These are phyloP conservation scores for Cygnus olor DNA, from an alignment of 2,797 vertebrate species.

Conservation along the genomic window DNA sequence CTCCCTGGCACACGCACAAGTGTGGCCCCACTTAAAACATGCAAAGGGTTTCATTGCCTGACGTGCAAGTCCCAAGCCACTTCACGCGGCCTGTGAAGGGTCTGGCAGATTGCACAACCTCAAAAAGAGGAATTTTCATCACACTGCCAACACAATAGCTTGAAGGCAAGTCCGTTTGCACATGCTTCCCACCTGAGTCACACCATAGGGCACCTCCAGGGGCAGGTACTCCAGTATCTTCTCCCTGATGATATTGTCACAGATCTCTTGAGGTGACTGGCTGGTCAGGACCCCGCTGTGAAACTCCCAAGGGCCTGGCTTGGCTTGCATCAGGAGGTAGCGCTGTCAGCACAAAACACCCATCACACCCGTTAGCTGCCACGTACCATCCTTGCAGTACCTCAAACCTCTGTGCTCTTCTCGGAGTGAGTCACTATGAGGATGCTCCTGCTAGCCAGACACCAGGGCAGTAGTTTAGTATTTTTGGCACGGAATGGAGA, in stretches of 20 bases:
- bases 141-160: not conserved
- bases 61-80: rapidly evolving
- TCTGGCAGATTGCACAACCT: not conserved
- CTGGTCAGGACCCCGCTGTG: slow-evolving; percentile 92
- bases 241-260: slow-evolving; percentile 87
- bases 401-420: not conserved
- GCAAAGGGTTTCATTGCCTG: not conserved
- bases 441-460: not conserved
- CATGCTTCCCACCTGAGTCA: slow-evolving; percentile 83
- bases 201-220: slow-evolving; percentile 89
- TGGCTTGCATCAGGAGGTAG: slow-evolving; percentile 87
- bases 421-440: not conserved
- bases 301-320: slow-evolving; percentile 89
- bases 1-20: rapidly evolving
- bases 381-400: rapidly evolving
- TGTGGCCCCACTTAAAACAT: not conserved
- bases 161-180: rapidly evolving
- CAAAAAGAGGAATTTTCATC: not conserved
- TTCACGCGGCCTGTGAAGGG: not conserved
- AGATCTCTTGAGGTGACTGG: slow-evolving; percentile 90
- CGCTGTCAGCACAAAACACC: slow-evolving; percentile 73
- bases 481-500: not conserved
- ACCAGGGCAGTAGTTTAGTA: not conserved
- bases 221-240: slow-evolving; percentile 91
- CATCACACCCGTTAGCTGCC: not conserved